A percentile compares a stretch with the other conserved stretches of the same genome.
Conservation (phyloP, 2,888 invertebrate genomes). For the Yponomeuta malinellus region DNA sequence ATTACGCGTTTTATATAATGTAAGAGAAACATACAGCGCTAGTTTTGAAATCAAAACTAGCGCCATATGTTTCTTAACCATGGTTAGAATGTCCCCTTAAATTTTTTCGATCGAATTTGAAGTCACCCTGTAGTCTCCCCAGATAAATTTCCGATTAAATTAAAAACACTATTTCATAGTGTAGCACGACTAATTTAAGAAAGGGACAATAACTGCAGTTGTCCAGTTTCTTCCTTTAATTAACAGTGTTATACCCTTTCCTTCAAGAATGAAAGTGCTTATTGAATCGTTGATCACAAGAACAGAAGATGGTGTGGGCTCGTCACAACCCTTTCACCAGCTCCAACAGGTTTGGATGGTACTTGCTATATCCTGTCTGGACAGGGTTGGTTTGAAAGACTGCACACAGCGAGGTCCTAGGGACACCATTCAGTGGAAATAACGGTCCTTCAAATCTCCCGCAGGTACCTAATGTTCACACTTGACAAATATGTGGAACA, state of each 20-base stretch:
- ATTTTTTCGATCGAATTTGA: too few relatives aligned
- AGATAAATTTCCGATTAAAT: neutral
- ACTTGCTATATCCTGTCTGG: neutral
- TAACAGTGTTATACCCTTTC: neutral
- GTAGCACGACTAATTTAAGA: too few relatives aligned
- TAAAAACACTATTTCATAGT: neutral
- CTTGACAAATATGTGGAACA: constrained; percentile 98
- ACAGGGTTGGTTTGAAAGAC: neutral
- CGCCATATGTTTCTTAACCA: too few relatives aligned
- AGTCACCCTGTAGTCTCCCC: neutral
- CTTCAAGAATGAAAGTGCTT: neutral
- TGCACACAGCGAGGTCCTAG: neutral
- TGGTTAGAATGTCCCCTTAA: too few relatives aligned
- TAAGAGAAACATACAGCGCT: too few relatives aligned
- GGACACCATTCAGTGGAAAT: neutral
- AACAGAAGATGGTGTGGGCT: neutral
- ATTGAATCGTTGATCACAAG: neutral
- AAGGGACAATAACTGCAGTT: neutral
- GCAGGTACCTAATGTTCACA: constrained; percentile 93
- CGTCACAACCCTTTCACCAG: neutral
- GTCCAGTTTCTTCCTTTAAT: neutral
- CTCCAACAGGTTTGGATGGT: neutral
- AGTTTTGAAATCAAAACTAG: too few relatives aligned
- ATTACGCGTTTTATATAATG: too few relatives aligned
- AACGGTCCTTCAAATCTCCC: constrained; percentile 20